Evolutionary conservation across 2,888 invertebrate species (phyloP), one percentile per base, ranked within the genome.

Genomic region (Cartodere bifasciata): DNA sequence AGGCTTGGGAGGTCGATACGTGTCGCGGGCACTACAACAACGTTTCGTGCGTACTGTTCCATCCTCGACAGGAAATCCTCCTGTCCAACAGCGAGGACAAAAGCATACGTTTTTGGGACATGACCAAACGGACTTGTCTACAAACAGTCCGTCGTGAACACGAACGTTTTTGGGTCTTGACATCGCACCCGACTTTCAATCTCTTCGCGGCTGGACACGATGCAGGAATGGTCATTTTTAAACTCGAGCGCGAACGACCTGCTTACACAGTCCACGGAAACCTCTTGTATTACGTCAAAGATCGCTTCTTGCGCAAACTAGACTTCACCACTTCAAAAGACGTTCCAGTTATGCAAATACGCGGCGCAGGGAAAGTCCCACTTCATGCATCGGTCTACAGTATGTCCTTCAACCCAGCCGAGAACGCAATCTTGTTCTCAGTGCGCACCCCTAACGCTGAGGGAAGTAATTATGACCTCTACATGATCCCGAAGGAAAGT

Each of bases 11-110:
- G 57, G 90, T 98, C 23, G 98, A 99, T 62, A 92, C 95, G 0
- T 98, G 95, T 49, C 78, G 98, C n/a, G 98, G 98, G 0, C 98
- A 98, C 58, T 98, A 97, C 68, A 94, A 97, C 68, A 99, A 99
- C 60, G 97, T 98, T 2, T 97, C 95, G 0, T 95, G 95, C 53
- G 92, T 87, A 0, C 62, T 94, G 24, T 98, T 98, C 65, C 97
- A 98, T 63, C 95, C 98, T 1, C 71, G 92, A 11, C 91, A 95
- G 58, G 98, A 99, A 53, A 67, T 97, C 16, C 88, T 99, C 38
- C 65, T 99, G 24, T 92, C 92, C 16, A 97, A 98, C 63, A 86
- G 95, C 11, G 98, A 98, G 61, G 97, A 98, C 64, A 92, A 88
- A 60, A 90, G 87, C 53, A 92, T 98, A 46, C 71, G 97, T 2